These are phyloP conservation scores for Grapholita molesta DNA, from an alignment of 1,140 invertebrate species.

Conservation along the genomic window DNA sequence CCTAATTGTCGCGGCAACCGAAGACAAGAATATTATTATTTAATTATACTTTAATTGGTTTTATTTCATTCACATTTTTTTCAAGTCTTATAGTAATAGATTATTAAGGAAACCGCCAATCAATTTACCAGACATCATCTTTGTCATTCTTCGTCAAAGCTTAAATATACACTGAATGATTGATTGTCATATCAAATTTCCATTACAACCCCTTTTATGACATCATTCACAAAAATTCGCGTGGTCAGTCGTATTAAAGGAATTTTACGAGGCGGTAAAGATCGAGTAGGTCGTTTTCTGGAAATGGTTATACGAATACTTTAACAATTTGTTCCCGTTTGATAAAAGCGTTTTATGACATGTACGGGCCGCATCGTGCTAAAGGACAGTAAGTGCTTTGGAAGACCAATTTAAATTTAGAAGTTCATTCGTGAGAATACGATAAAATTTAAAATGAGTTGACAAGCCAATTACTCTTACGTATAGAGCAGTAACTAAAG, in stretches of 20 bases:
- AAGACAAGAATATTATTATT: too few species aligned
- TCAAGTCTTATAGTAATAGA: too few species aligned
- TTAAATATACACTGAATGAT: neutral
- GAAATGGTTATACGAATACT: neutral
- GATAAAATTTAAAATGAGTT: too few species aligned
- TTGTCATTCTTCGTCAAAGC: neutral
- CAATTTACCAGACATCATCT: neutral
- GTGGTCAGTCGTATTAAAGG: neutral
- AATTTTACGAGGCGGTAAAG: neutral
- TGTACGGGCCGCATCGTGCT: too few species aligned
- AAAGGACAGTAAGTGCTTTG: too few species aligned
- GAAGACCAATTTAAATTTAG: too few species aligned
- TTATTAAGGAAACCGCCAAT: neutral
- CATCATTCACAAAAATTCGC: conserved; percentile 8
- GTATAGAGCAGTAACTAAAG: too few species aligned
- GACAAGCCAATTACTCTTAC: too few species aligned
- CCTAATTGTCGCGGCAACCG: too few species aligned
- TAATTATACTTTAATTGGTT: too few species aligned
- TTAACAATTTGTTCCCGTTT: neutral
- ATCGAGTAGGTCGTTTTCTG: neutral
- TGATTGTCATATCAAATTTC: neutral
- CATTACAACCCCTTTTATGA: neutral
- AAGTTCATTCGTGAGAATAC: too few species aligned
- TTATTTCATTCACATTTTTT: too few species aligned
- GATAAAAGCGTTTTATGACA: neutral